phyloP scores from a whole-genome alignment of 1,140 invertebrate genomes.

The Drosophila busckii region DNA sequence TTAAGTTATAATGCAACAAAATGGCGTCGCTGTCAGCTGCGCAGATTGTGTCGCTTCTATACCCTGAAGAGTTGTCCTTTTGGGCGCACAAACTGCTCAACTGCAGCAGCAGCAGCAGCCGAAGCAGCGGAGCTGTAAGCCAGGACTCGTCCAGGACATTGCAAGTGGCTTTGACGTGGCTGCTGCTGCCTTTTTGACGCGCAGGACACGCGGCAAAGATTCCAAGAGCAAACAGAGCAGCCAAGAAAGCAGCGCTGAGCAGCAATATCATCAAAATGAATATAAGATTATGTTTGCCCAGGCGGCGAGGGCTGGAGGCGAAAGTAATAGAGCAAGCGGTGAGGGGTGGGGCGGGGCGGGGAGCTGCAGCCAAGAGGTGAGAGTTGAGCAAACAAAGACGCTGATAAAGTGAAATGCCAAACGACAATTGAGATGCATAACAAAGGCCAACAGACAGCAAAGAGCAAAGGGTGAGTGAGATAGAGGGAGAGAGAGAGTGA shows the following conservation, averaged over 20 bases:
- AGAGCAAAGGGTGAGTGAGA: neutral
- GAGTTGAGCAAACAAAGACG: slow-evolving; percentile 69
- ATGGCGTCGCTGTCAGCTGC: slow-evolving; percentile 21
- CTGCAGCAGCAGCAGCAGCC: slow-evolving; percentile 44
- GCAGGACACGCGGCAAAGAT: slow-evolving; percentile 10
- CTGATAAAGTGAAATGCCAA: slow-evolving; percentile 73
- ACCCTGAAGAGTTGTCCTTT: slow-evolving; percentile 62
- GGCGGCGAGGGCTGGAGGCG: neutral
- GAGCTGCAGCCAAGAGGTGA: slow-evolving; percentile 42
- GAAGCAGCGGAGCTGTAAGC: slow-evolving; percentile 16
- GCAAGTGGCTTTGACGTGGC: too few species aligned
- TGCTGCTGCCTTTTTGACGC: slow-evolving; percentile 27
- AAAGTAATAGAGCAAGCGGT: neutral
- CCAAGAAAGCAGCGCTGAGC: slow-evolving; percentile 35
- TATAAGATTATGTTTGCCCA: slow-evolving; percentile 69
- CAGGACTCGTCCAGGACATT: slow-evolving; percentile 7
- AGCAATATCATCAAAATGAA: slow-evolving; percentile 69
- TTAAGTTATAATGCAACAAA: slow-evolving; percentile 48
- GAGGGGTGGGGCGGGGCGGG: neutral
- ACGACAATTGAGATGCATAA: slow-evolving; percentile 72
- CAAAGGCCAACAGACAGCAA: slow-evolving; percentile 41
- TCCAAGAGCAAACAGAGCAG: slow-evolving; percentile 50
- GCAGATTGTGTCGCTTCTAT: neutral
- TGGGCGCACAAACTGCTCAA: slow-evolving; percentile 57
- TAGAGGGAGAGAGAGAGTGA: neutral